A percentile compares a stretch with the other conserved stretches of the same genome.
Evolutionary conservation across 1,140 invertebrate genomes (phyloP).

Genomic region (Solenopsis invicta): DNA sequence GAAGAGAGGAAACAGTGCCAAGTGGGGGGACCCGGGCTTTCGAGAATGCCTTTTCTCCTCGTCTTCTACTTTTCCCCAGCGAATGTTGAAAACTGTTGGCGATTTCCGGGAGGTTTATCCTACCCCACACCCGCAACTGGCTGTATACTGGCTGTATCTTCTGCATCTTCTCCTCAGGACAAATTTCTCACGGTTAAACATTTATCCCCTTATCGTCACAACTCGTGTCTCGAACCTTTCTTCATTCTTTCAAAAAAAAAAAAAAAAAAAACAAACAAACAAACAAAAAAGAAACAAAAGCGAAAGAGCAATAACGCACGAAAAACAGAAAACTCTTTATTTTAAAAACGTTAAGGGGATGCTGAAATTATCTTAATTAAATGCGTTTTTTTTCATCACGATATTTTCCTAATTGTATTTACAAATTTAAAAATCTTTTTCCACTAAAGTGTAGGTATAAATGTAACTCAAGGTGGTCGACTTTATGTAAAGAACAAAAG

Average conservation of each 20-base stretch:
- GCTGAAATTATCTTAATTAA: too few relatives aligned
- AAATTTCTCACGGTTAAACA: constrained; percentile 53
- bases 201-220: constrained; percentile 55
- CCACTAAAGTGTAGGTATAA: too few relatives aligned
- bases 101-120: constrained; percentile 49
- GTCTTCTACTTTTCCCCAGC: neutral
- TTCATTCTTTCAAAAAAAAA: neutral
- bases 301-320: neutral
- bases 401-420: too few relatives aligned
- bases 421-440: too few relatives aligned
- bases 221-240: neutral
- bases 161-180: constrained; percentile 29
- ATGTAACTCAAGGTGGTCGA: too few relatives aligned
- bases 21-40: constrained; percentile 10
- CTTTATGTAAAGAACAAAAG: too few relatives aligned
- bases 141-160: constrained; percentile 31
- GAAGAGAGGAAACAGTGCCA: constrained; percentile 20
- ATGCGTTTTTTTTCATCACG: too few relatives aligned
- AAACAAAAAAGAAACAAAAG: constrained; percentile 27
- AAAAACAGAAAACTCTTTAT: neutral
- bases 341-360: neutral
- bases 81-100: constrained; percentile 56
- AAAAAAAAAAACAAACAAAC: too few relatives aligned
- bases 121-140: neutral
- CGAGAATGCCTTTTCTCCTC: constrained; percentile 31